Base-by-base conservation (phyloP, 2,113 vertebrate species). In the Taxidea taxus region DNA sequence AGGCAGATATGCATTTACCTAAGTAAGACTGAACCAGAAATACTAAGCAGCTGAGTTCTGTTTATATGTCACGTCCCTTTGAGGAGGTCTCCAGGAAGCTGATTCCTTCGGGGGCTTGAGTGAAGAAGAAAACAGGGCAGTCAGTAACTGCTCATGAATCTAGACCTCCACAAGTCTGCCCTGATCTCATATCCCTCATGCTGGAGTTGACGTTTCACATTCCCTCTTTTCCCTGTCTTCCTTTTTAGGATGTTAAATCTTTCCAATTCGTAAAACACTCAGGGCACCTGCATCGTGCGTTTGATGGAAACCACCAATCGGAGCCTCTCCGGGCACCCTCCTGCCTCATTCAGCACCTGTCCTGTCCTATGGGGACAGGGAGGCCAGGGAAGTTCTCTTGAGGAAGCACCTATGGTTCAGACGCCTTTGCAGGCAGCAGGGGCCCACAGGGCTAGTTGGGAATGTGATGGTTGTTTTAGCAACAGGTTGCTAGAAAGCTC, bases 141-240 rank as follows among this genome's bases (percentile, higher is more conserved):
- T 15, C n/a, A 7, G 13, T 81, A 93, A 49, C 62, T 39, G 34
- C 64, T 12, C 2, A 0, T 87, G 27, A 68, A 94, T 31, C 44
- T 29, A 31, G 37, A 51, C 25, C 20, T 7, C 70, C n/a, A 97
- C 97, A 97, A 97, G 91, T 91, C 95, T 87, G 37, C 54, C 68
- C 97, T 98, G 92, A 98, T 98, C 90, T 95, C 54, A 39, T 14
- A 0, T 89, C 78, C 39, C 84, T 78, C 58, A 58, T 90, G 89
- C 29, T 44, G 66, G 72, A 97, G 97, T 96, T 98, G 93, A 95
- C 34, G 34, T 97, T 97, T 98, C 84, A 0, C 37, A 83, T 94
- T 94, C 95, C 96, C 96, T 64, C 75, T 91, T 97, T 97, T 20
- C 64, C 72, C 82, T 93, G 85, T 93, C 44, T 97, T 58, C 49